Percentiles rank a stretch among this genome's conserved stretches.
Evolutionary conservation across 2,888 invertebrate species (phyloP).

Genomic region (Ethmia dodecea): DNA sequence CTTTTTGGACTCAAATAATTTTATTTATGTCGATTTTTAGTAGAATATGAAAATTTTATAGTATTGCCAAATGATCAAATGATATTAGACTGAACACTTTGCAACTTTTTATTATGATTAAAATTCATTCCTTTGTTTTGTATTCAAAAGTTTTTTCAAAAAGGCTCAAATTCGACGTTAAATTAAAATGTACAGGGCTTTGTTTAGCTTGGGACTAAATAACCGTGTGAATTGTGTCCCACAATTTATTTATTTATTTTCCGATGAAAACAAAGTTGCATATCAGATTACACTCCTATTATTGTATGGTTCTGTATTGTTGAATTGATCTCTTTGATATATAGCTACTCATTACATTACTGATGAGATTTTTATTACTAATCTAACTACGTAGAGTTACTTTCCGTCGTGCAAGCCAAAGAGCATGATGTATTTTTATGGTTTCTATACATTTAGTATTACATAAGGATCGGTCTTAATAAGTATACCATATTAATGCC

Average conservation of each 20-base stretch:
- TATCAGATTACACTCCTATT: conserved; percentile 48
- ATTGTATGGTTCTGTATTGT: conserved; percentile 46
- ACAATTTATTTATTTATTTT: conserved; percentile 24
- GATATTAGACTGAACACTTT: conserved; percentile 70
- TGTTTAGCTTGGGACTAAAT: too few relatives aligned
- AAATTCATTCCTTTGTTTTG: conserved; percentile 24
- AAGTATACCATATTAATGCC: conserved; percentile 72
- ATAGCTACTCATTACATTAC: too few relatives aligned
- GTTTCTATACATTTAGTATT: conserved; percentile 67
- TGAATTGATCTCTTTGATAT: conserved; percentile 67
- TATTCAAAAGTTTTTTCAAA: conserved; percentile 24
- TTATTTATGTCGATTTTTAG: conserved; percentile 49
- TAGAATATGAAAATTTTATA: conserved; percentile 57
- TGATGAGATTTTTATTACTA: conserved; percentile 53
- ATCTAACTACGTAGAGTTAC: conserved; percentile 51
- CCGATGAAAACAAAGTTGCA: conserved; percentile 51
- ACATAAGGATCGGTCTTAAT: conserved; percentile 60
- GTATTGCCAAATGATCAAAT: conserved; percentile 76
- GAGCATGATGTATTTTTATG: conserved; percentile 76
- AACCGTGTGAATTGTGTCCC: too few relatives aligned
- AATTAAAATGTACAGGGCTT: too few relatives aligned
- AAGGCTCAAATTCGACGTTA: conserved; percentile 48
- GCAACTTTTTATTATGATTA: conserved; percentile 39
- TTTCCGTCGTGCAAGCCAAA: conserved; percentile 76
- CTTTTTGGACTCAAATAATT: conserved; percentile 40